phyloP scores from a whole-genome alignment of 2,797 vertebrate species.

The Eutrigla gurnardus region DNA sequence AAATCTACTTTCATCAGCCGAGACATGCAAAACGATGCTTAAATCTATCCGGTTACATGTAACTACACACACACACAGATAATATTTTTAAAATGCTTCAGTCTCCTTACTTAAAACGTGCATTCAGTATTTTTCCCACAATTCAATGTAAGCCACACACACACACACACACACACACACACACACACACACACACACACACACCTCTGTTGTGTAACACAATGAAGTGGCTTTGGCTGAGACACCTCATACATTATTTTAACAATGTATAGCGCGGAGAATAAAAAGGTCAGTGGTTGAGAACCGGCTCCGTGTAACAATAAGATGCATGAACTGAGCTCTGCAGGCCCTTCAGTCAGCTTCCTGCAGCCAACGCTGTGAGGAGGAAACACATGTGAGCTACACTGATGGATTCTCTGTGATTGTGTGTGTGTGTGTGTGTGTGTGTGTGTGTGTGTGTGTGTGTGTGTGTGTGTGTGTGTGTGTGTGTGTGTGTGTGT shows the following conservation, averaged over 20 bases:
- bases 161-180: conserved; percentile 14
- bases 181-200: conserved; percentile 13
- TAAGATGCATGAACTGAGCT: conserved; percentile 73
- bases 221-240: conserved; percentile 56
- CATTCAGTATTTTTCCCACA: not conserved
- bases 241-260: conserved; percentile 80
- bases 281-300: conserved; percentile 81
- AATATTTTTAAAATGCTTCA: not conserved
- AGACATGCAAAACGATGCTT: conserved; percentile 18
- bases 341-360: conserved; percentile 73
- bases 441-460: conserved; percentile 24
- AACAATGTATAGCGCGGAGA: conserved; percentile 74
- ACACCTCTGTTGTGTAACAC: conserved; percentile 42
- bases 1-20: conserved; percentile 32
- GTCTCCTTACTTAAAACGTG: conserved; percentile 14
- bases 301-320: conserved; percentile 76
- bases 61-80: not conserved
- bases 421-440: conserved; percentile 34
- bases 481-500: conserved; percentile 27
- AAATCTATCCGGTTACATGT: not conserved
- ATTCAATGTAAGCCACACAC: conserved; percentile 1
- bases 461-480: conserved; percentile 9
- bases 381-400: conserved; percentile 58
- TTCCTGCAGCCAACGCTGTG: conserved; percentile 49
- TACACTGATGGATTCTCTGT: conserved; percentile 53